A percentile compares a stretch with the other conserved stretches of the same genome.
Evolutionary conservation across 1,140 invertebrate genomes (phyloP).

Genomic region (Chironomus tepperi): DNA sequence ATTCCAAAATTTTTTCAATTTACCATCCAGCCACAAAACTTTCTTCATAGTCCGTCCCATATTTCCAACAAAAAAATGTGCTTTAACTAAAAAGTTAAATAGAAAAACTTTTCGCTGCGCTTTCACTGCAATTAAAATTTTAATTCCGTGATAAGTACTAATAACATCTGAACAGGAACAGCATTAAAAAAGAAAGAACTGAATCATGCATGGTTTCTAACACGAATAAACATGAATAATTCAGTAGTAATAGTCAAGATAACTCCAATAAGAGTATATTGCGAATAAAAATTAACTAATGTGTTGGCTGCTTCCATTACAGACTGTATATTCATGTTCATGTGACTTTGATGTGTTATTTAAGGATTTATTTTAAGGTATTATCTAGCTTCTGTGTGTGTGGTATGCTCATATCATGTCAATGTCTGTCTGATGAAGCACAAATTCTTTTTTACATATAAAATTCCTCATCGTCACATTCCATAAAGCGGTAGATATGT

Average conservation of each 20-base stretch:
- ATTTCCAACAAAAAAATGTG: too few relatives aligned
- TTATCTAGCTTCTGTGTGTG: neutral
- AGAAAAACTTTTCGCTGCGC: slow-evolving; percentile 5
- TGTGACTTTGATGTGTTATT: slow-evolving; percentile 12
- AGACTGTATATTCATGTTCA: neutral
- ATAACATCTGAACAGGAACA: neutral
- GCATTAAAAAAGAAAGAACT: neutral
- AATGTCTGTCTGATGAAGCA: neutral
- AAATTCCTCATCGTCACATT: neutral
- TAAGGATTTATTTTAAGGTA: neutral
- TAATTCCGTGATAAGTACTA: neutral
- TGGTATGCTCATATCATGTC: neutral
- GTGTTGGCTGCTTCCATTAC: neutral
- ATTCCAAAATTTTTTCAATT: too few relatives aligned
- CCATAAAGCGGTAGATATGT: neutral
- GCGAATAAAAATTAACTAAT: neutral
- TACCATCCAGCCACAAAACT: too few relatives aligned
- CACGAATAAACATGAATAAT: slow-evolving; percentile 7
- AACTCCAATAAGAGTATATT: neutral
- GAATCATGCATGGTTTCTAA: neutral
- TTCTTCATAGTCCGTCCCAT: too few relatives aligned
- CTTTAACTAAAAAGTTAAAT: too few relatives aligned
- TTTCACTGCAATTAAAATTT: neutral
- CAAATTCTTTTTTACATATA: too few relatives aligned
- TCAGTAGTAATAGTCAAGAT: neutral